Evolutionary conservation across 2,113 vertebrate genomes (phyloP), one percentile per base, ranked within the genome.

Genomic region (Irena cyanogastra): DNA sequence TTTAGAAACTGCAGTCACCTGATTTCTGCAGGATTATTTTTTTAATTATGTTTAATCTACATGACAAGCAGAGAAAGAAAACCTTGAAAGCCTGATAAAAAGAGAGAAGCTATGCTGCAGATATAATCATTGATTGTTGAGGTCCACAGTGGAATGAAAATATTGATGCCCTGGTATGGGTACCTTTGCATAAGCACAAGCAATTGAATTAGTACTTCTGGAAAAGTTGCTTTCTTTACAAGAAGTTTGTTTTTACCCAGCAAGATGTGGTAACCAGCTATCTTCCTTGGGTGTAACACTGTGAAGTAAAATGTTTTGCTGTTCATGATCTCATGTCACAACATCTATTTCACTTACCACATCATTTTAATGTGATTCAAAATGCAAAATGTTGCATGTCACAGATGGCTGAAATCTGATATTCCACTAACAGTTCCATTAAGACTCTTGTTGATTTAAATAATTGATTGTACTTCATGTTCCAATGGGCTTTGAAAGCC

Each of bases 21-120:
- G 23, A 4, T 91, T 97, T 95, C 76, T 92, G 53, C 57, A 83
- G 47, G 66, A 90, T 79, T 94, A 71, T 89, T 24, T 69, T 95
- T 90, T 80, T 45, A 95, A 79, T 94, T 95, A 37, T 75, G 77
- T 87, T 59, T 95, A 76, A 93, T 90, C 52, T 92, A 54, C 84
- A 72, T 44, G 15, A 78, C 54, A 90, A 84, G 72, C 20, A 92
- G 47, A 89, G 49, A 94, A 95, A 93, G 60, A 28, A 95, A 60
- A 76, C 19, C 30, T 68, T 75, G 83, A 86, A 93, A 69, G 9
- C 23, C 33, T 24, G 33, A 94, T 61, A 79, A 65, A 66, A 53
- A 79, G 31, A 77, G 45, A 77, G 71, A 89, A 91, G 28, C 12
- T 83, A 24, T 45, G 8, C 16, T 81, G 54, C 66, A 66, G 28